Evolutionary conservation across 2,113 vertebrate genomes (phyloP).

Genomic region (Connochaetes taurinus): DNA sequence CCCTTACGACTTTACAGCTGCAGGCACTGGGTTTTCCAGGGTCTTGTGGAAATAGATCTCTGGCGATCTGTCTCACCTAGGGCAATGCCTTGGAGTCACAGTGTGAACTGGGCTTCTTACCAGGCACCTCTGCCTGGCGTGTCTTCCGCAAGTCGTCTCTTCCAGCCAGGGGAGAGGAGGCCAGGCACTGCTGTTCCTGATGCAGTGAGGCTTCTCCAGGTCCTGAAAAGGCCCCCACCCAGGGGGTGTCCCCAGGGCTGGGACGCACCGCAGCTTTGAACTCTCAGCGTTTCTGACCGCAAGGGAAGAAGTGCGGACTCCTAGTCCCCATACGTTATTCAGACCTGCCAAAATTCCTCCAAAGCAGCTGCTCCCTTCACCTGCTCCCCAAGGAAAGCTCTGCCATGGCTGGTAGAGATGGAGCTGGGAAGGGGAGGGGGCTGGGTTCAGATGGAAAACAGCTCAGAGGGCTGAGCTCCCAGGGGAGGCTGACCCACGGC

Average conservation of each 20-base stretch:
- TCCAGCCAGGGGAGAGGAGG: too few species aligned
- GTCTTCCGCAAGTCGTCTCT: background rate
- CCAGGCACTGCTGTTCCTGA: too few species aligned
- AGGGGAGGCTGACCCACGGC: fast-evolving
- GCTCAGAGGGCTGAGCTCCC: background rate
- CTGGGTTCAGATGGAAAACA: background rate
- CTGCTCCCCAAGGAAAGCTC: fast-evolving
- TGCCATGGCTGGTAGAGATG: background rate
- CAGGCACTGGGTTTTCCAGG: background rate
- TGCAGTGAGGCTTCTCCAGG: background rate
- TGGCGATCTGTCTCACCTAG: too few species aligned
- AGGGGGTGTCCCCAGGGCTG: fast-evolving
- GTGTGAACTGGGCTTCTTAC: background rate
- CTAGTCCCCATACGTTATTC: too few species aligned
- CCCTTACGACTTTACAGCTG: background rate
- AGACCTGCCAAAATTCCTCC: background rate
- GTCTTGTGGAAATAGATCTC: background rate
- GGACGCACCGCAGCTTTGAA: background rate
- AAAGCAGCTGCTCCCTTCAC: too few species aligned
- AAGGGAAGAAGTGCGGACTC: background rate
- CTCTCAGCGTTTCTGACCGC: background rate
- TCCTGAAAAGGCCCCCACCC: too few species aligned
- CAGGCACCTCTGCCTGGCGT: background rate
- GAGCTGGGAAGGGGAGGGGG: too few species aligned
- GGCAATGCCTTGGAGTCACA: background rate